These are phyloP conservation scores for Leuctra nigra DNA, from an alignment of 2,888 invertebrate species.

Conservation along the genomic window DNA sequence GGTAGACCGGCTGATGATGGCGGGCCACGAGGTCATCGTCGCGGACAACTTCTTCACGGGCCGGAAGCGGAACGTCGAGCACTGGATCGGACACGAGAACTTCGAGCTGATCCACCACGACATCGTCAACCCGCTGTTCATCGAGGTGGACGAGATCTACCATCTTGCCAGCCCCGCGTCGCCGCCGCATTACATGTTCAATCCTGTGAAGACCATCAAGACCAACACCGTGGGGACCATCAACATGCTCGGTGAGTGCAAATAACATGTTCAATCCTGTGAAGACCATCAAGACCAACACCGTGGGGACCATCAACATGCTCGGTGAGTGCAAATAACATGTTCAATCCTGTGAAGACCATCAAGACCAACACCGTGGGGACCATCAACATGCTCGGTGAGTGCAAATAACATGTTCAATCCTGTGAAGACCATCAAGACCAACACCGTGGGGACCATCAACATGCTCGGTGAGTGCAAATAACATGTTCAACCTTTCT, in stretches of 20 bases:
- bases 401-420: conserved; percentile 98
- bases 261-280: conserved; percentile 98
- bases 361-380: conserved; percentile 98
- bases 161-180: conserved; percentile 98
- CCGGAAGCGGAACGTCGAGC: conserved; percentile 92
- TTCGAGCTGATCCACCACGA: conserved; percentile 99
- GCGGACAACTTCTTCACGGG: conserved; percentile 99
- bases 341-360: conserved; percentile 99
- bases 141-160: conserved; percentile 97
- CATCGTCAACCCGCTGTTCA: conserved; percentile 93
- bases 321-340: conserved; percentile 71
- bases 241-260: conserved; percentile 71
- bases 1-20: conserved; percentile 90
- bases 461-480: conserved; percentile 83
- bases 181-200: conserved; percentile 99
- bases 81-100: conserved; percentile 98
- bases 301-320: conserved; percentile 91
- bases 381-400: conserved; percentile 87
- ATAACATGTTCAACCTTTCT: no score
- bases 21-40: conserved; percentile 94
- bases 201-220: conserved; percentile 98
- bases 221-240: conserved; percentile 97
- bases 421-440: conserved; percentile 98
- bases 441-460: conserved; percentile 94
- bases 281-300: conserved; percentile 98